A percentile compares a stretch with the other conserved stretches of the same genome.
Evolutionary conservation across 2,888 invertebrate species (phyloP).

Genomic region (Carpatolechia fugitivella): DNA sequence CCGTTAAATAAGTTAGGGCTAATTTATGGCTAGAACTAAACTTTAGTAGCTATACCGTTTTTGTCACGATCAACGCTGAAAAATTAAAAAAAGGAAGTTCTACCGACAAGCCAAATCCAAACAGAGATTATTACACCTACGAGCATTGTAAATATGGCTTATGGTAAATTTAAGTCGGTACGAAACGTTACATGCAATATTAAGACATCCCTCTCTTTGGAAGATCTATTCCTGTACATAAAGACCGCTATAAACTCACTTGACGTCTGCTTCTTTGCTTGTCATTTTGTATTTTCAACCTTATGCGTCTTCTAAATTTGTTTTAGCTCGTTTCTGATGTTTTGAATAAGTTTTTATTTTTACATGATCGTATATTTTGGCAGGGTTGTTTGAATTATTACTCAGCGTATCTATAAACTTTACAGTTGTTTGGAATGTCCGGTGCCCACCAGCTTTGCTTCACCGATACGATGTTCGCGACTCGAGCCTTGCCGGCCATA

Average conservation of each 20-base stretch:
- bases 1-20: no score
- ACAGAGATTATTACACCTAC: no score
- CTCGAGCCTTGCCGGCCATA: conserved; percentile 47
- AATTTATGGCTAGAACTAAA: no score
- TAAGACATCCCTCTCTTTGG: conserved; percentile 7
- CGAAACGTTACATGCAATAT: background rate
- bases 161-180: background rate
- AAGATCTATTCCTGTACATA: conserved; percentile 36
- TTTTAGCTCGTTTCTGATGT: conserved; percentile 21
- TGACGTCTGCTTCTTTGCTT: conserved; percentile 38
- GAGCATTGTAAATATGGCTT: no score
- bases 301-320: background rate
- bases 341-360: background rate
- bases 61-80: no score
- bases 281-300: conserved; percentile 33
- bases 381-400: no score
- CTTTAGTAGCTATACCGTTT: no score
- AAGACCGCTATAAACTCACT: conserved; percentile 44
- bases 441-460: background rate
- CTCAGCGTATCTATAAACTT: no score
- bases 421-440: background rate
- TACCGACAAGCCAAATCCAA: no score
- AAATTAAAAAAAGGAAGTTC: no score
- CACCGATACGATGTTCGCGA: conserved; percentile 20
- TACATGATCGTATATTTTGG: background rate